phyloP scores from a whole-genome alignment of 2,888 invertebrate genomes.

The Podabrus alpinus region DNA sequence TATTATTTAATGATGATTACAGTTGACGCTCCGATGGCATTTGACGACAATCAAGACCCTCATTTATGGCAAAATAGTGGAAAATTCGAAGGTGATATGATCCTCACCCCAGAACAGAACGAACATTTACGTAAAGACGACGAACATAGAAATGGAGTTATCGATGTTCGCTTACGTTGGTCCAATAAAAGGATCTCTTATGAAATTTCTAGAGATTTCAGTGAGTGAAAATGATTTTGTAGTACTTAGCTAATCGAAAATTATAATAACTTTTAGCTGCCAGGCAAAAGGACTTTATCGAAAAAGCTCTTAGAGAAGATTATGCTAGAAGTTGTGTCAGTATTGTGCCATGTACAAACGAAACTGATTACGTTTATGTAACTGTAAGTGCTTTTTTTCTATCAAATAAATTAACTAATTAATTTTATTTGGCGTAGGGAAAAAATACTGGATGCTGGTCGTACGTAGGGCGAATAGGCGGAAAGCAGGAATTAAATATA shows the following conservation, averaged over 20 bases:
- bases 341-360: background rate
- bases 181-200: background rate
- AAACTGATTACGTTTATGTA: background rate
- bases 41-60: background rate
- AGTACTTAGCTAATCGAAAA: background rate
- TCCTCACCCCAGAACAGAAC: background rate
- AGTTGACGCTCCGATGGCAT: no score
- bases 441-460: constrained; percentile 25
- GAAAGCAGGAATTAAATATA: constrained; percentile 18
- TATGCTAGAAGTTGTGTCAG: background rate
- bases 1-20: no score
- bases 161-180: background rate
- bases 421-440: constrained; percentile 2
- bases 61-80: constrained; percentile 5
- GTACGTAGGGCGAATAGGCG: constrained; percentile 17
- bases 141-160: background rate
- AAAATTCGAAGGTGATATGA: constrained; percentile 7
- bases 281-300: background rate
- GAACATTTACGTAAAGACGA: background rate
- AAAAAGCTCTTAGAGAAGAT: background rate
- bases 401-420: background rate
- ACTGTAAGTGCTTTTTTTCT: background rate
- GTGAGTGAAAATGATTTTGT: background rate
- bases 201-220: background rate
- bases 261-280: background rate